phyloP scores from a whole-genome alignment of 64 coral and sea anemone species.

The Montipora foliosa region DNA sequence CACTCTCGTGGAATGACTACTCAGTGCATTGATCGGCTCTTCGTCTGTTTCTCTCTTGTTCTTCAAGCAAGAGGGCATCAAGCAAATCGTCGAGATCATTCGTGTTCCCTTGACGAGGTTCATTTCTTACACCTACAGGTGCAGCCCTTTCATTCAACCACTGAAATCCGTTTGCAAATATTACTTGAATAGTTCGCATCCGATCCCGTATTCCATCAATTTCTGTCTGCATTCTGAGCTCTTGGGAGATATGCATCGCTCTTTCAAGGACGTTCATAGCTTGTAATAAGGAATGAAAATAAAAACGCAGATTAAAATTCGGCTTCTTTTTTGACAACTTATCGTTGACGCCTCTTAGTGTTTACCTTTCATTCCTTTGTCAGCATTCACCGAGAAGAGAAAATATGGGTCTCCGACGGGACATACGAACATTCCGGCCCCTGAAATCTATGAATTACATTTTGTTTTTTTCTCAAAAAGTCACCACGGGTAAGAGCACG shows the following conservation, averaged over 20 bases:
- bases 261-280: background rate
- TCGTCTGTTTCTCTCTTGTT: background rate
- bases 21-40: background rate
- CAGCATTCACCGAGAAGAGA: too few species aligned
- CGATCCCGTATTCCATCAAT: constrained; percentile 54
- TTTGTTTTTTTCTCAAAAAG: too few species aligned
- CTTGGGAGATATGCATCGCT: background rate
- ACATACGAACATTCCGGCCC: too few species aligned
- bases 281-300: background rate
- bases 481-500: too few species aligned
- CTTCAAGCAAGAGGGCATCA: background rate
- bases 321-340: too few species aligned
- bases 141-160: background rate
- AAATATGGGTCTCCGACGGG: too few species aligned
- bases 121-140: background rate
- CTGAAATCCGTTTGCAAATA: background rate
- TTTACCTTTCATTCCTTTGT: too few species aligned
- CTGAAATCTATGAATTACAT: too few species aligned
- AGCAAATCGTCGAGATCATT: background rate
- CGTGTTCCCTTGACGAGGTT: background rate
- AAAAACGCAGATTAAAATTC: too few species aligned
- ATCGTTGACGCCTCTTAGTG: too few species aligned
- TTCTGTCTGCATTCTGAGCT: constrained; percentile 20
- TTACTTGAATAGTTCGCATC: background rate
- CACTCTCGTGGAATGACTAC: too few species aligned